Conservation (phyloP, 64 coral and sea anemone species). For the Montipora cactus region DNA sequence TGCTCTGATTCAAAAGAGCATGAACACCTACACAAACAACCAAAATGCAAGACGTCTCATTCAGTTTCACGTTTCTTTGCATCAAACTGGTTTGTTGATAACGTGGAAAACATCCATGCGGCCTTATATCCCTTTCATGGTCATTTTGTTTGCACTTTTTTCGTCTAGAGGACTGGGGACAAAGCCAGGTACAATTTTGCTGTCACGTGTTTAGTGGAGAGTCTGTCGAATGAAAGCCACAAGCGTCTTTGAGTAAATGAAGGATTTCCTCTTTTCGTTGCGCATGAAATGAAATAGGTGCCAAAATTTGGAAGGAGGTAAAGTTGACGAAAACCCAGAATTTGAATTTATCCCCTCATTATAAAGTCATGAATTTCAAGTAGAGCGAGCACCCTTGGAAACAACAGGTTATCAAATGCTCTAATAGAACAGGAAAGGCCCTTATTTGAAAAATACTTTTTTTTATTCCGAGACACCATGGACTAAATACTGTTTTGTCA, state of each 20-base stretch:
- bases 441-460: too few relatives aligned
- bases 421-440: not conserved
- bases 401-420: not conserved
- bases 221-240: too few relatives aligned
- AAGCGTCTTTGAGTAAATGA: too few relatives aligned
- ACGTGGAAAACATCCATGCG: constrained; percentile 5
- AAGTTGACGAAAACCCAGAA: not conserved
- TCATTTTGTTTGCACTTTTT: not conserved
- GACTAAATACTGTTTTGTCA: too few relatives aligned
- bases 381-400: not conserved
- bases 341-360: too few relatives aligned
- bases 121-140: not conserved
- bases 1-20: not conserved
- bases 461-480: too few relatives aligned
- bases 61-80: not conserved
- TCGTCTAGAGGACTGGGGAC: not conserved
- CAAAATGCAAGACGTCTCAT: not conserved
- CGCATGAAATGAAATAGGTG: too few relatives aligned
- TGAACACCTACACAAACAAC: not conserved
- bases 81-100: not conserved
- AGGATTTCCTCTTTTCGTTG: too few relatives aligned
- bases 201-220: not conserved
- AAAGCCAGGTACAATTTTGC: constrained; percentile 12
- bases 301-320: too few relatives aligned
- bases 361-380: not conserved